Percentiles rank a stretch among this genome's conserved stretches.
These are phyloP conservation scores for Cerastis leucographa DNA, from an alignment of 2,888 invertebrate genomes.

Conservation along the genomic window DNA sequence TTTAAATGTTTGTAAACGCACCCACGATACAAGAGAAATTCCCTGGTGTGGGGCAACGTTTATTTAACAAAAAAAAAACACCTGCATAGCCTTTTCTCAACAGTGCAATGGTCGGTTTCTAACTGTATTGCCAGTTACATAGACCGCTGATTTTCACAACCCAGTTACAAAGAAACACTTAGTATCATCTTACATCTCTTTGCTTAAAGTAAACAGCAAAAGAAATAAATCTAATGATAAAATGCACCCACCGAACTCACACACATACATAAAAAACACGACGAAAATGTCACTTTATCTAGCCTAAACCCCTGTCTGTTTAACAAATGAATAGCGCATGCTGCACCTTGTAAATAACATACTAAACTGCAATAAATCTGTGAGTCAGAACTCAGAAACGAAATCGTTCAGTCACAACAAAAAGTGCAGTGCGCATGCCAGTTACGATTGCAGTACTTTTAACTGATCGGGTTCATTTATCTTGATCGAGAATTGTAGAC, in stretches of 20 bases:
- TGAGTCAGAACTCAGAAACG: slow-evolving; percentile 6
- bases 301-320: background rate
- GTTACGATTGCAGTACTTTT: slow-evolving; percentile 12
- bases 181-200: too few species aligned
- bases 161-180: too few species aligned
- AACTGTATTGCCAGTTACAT: too few species aligned
- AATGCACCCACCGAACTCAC: background rate
- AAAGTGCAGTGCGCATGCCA: slow-evolving; percentile 18
- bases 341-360: slow-evolving; percentile 38
- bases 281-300: slow-evolving; percentile 7
- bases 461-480: slow-evolving; percentile 16
- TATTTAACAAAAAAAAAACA: too few species aligned
- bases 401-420: slow-evolving; percentile 18
- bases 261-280: background rate
- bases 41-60: too few species aligned
- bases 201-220: background rate
- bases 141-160: too few species aligned
- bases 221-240: background rate
- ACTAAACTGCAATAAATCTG: slow-evolving; percentile 28
- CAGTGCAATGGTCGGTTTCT: background rate
- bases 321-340: slow-evolving; percentile 24
- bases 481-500: background rate
- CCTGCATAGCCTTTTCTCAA: background rate
- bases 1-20: too few species aligned
- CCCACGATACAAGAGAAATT: too few species aligned